Base-by-base conservation (phyloP, 2,888 invertebrate genomes). In the Tanytarsus gracilentus region DNA sequence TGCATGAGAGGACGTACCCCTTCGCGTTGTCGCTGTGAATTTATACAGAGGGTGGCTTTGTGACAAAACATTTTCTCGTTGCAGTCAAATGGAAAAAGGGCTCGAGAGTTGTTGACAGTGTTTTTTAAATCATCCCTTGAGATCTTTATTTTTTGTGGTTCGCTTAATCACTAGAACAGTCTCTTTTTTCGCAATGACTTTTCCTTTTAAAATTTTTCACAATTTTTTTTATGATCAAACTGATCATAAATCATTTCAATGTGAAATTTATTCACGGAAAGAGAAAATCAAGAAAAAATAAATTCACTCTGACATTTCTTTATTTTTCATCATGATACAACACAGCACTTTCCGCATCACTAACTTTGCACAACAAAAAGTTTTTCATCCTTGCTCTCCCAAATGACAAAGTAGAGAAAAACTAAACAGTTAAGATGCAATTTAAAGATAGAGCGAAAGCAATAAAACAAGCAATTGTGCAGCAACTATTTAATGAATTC, bases 1-100 rank as follows among this genome's bases (percentile, higher is more conserved):
- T 58, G 48, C 58, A 58, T 40, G 16, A 55, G 26, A 30, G 25
- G 44, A 58, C n/a, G n/a, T n/a, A 58, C 58, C 58, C 58, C 39
- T 48, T 26, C 16, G 14, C 21, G n/a, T 44, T 33, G 11, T 26
- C n/a, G 30, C 21, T 11, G 9, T 53, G 55, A 39, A 53, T 52
- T 52, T 25, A 52, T 52, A 16, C 36, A 36, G 16, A 21, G 44
- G 44, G 44, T 44, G 44, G 23, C 40, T 14, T 40, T 27, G 14
- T 58, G 58, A 58, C 58, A 58, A 58, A 58, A 58, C 58, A 58
- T 58, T 58, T 48, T 58, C 55, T 23, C 48, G 30, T n/a, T 44
- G 30, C 30, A 26, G 39, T 27, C 51, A 25, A 40, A 53, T 29
- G 36, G 29, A 53, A 53, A 53, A 25, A 26, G 44, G 16, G 44